Evolutionary conservation across 2,888 invertebrate genomes (phyloP), one percentile per base, ranked within the genome.

Genomic region (Metellina segmentata): DNA sequence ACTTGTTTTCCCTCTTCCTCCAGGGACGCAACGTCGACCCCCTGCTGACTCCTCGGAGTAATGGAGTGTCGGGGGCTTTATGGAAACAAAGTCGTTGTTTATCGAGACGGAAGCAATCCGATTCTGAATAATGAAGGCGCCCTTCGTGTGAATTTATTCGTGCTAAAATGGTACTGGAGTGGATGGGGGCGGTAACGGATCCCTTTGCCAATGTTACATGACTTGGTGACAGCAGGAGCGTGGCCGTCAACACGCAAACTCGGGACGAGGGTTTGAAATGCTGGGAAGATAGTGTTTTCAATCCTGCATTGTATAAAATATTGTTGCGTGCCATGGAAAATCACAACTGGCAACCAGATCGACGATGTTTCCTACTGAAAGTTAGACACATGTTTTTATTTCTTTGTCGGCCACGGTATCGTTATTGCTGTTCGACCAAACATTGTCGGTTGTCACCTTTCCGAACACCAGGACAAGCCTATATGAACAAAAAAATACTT

Each of bases 201-300:
- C 51, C 20, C 11, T 7, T 19, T 7, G 52, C 20, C 16, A 48
- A 72, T 49, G 83, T 51, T 71, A 51, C 72, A 72, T 72, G 83
- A 75, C 19, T 74, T 53, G 74, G 53, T 74, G 85, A 85, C 85
- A 83, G 83, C 52, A n/a, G 53, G 61, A 85, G 53, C 52, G 82
- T 51, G 72, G 71, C 20, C 72, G 49, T 72, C 74, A 19, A 34
- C 83, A 83, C 83, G 83, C 83, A 61, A 61, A 61, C 61, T 11
- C 5, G 61, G 16, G 16, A 5, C 13, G 61, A 61, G 61, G 16
- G 61, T 9, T 61, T 61, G 61, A 61, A 61, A 61, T 61, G 6
- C 61, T 8, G 11, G 11, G 61, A 16, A 16, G 13, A 16, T 6
- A 61, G 61, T 61, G 61, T 11, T 16, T 16, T 16, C 16, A 9